A percentile compares a stretch with the other conserved stretches of the same genome.
phyloP scores from a whole-genome alignment of 2,113 vertebrate species.

The Notothenia coriiceps region DNA sequence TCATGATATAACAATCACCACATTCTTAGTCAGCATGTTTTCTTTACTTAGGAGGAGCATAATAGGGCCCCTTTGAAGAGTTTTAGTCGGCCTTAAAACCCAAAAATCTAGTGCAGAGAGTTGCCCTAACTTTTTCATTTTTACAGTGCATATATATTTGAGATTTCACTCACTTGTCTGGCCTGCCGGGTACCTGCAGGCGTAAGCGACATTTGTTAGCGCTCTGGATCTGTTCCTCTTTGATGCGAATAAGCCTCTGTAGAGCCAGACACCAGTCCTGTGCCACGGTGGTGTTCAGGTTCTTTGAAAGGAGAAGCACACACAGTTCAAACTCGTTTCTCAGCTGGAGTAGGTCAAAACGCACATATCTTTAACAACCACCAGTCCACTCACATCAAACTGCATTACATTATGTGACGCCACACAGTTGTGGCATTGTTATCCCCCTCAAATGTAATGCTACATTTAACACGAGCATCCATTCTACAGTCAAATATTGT shows the following conservation, averaged over 20 bases:
- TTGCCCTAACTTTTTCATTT: too few relatives aligned
- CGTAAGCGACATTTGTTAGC: slow-evolving; percentile 96
- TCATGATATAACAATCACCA: too few relatives aligned
- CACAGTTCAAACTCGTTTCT: slow-evolving; percentile 47
- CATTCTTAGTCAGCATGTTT: too few relatives aligned
- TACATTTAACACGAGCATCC: slow-evolving; percentile 42
- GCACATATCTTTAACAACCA: neutral
- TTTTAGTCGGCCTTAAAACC: too few relatives aligned
- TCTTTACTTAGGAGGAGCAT: too few relatives aligned
- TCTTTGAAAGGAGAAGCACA: slow-evolving; percentile 80
- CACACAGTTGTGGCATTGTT: slow-evolving; percentile 15
- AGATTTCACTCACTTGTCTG: slow-evolving; percentile 90
- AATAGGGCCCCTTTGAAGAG: too few relatives aligned
- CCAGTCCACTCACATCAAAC: slow-evolving; percentile 2
- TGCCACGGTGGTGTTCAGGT: slow-evolving; percentile 95
- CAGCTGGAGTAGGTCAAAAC: slow-evolving; percentile 9
- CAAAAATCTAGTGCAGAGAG: too few relatives aligned
- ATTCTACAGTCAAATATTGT: slow-evolving; percentile 51
- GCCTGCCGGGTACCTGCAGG: slow-evolving; percentile 93
- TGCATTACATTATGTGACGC: slow-evolving; percentile 19
- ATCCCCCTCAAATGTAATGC: slow-evolving; percentile 41
- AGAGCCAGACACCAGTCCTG: slow-evolving; percentile 97
- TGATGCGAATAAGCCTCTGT: slow-evolving; percentile 94
- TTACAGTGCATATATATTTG: slow-evolving; percentile 26
- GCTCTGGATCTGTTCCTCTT: slow-evolving; percentile 96